phyloP scores from a whole-genome alignment of 1,140 invertebrate species.

The Caenorhabditis inopinata region DNA sequence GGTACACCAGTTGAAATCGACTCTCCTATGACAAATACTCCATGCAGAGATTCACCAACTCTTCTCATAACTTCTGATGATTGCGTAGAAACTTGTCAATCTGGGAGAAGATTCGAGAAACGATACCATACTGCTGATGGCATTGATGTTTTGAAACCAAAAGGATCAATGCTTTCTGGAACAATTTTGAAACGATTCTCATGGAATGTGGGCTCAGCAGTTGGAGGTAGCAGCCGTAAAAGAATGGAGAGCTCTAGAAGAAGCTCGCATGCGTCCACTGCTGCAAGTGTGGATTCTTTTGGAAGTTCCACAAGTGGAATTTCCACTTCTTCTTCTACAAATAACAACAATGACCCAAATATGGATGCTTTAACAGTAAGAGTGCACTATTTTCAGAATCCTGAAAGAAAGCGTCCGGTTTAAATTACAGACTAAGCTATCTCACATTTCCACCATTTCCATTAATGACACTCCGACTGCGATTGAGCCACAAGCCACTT shows the following conservation, averaged over 20 bases:
- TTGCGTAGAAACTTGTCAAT: background rate
- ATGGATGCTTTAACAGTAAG: background rate
- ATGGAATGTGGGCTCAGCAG: conserved; percentile 44
- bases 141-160: conserved; percentile 51
- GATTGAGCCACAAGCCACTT: background rate
- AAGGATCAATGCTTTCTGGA: conserved; percentile 12
- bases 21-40: background rate
- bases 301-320: conserved; percentile 38
- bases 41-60: background rate
- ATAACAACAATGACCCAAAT: background rate
- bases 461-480: conserved; percentile 13
- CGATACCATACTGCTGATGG: conserved; percentile 64
- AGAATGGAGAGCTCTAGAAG: conserved; percentile 36
- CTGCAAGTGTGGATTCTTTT: conserved; percentile 13
- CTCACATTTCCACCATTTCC: conserved; percentile 19
- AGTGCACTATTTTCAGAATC: background rate
- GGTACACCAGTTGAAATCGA: background rate
- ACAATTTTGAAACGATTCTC: conserved; percentile 62
- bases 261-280: conserved; percentile 37
- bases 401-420: no score
- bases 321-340: background rate
- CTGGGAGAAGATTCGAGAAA: conserved; percentile 60
- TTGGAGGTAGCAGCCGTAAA: conserved; percentile 38
- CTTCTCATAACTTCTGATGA: conserved; percentile 14
- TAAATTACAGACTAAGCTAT: background rate